These are phyloP conservation scores for Crocidura indochinensis DNA, from an alignment of 2,797 vertebrate species.

Conservation along the genomic window DNA sequence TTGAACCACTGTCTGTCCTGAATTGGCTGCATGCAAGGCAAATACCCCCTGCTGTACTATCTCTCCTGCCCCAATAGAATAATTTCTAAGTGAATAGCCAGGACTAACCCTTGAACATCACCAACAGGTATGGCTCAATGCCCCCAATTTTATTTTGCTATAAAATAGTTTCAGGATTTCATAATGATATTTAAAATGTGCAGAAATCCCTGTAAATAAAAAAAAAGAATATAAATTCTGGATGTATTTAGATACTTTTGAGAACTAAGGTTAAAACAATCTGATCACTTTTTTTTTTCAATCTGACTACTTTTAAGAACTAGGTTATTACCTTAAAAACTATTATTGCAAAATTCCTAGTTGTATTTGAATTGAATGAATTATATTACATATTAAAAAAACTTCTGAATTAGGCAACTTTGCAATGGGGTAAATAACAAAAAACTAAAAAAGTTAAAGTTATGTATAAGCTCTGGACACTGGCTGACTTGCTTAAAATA, in stretches of 20 bases:
- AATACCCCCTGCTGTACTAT: no score
- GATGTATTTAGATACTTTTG: constrained; percentile 28
- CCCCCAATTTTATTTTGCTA: constrained; percentile 33
- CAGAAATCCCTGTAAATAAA: constrained; percentile 10
- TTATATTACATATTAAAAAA: constrained; percentile 54
- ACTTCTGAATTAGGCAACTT: constrained; percentile 65
- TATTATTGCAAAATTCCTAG: constrained; percentile 31
- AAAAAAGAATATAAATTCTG: constrained; percentile 34
- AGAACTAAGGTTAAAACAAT: constrained; percentile 54
- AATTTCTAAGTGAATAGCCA: no score
- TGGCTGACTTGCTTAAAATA: constrained; percentile 46
- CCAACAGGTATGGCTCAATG: no score
- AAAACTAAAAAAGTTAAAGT: constrained; percentile 39
- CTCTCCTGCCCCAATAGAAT: no score
- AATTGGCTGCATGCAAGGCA: no score
- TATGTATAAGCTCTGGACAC: constrained; percentile 12
- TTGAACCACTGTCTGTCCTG: no score
- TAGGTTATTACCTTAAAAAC: constrained; percentile 48
- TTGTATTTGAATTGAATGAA: constrained; percentile 64
- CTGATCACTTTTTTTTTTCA: neutral
- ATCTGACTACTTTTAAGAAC: constrained; percentile 24
- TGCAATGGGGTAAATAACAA: constrained; percentile 53
- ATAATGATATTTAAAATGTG: constrained; percentile 49
- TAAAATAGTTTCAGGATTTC: constrained; percentile 58
- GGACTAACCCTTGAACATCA: no score